Evolutionary conservation across 2,797 vertebrate species (phyloP).

Genomic region (Anabas testudineus): DNA sequence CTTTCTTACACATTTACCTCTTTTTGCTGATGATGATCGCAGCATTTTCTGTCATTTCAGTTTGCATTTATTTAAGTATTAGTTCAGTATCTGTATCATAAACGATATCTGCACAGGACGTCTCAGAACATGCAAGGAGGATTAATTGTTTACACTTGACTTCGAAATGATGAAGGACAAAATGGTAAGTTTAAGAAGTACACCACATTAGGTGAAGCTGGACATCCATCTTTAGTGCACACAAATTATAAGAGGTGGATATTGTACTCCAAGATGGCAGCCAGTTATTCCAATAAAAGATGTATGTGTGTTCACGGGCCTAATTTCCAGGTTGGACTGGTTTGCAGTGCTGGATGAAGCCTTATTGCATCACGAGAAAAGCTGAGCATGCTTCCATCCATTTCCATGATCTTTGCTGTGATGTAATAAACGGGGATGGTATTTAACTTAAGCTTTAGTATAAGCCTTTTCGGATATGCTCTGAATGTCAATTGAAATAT

Average conservation of each 20-base stretch:
- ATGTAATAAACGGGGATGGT: not conserved
- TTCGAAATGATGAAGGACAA: too few species aligned
- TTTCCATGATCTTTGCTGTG: not conserved
- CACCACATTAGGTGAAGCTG: too few species aligned
- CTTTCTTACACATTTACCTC: not conserved
- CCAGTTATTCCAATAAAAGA: too few species aligned
- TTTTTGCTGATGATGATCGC: not conserved
- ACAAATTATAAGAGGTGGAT: too few species aligned
- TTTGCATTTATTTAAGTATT: not conserved
- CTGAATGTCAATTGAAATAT: not conserved
- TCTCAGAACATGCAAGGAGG: not conserved
- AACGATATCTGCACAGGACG: not conserved
- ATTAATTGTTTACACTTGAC: not conserved
- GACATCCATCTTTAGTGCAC: too few species aligned
- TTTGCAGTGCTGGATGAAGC: not conserved
- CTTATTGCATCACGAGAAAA: too few species aligned
- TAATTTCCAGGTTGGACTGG: too few species aligned
- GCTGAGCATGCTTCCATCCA: not conserved
- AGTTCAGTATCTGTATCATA: not conserved
- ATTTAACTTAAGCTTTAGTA: not conserved
- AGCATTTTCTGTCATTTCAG: not conserved
- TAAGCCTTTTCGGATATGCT: not conserved
- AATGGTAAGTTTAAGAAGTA: too few species aligned
- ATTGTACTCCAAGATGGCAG: too few species aligned
- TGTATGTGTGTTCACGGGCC: too few species aligned